phyloP scores from a whole-genome alignment of 2,113 vertebrate genomes.

The Siniperca chuatsi region DNA sequence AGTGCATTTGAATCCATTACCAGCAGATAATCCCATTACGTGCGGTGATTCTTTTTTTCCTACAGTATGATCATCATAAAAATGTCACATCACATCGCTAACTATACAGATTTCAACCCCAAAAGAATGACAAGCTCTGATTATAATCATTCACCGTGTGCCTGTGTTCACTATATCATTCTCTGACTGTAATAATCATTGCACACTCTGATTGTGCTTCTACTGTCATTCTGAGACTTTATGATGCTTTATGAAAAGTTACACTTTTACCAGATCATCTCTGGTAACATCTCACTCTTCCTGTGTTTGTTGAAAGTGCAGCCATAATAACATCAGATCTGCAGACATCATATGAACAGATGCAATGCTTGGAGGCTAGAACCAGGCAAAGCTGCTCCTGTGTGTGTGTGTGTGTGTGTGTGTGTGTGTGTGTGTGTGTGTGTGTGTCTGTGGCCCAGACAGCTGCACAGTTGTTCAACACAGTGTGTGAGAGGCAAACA shows the following conservation, averaged over 20 bases:
- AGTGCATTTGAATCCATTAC: not conserved
- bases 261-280: not conserved
- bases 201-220: not conserved
- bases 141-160: not conserved
- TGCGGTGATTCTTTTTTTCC: too few species aligned
- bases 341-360: conserved; percentile 39
- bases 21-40: not conserved
- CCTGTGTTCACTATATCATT: not conserved
- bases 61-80: not conserved
- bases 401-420: conserved; percentile 25
- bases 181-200: not conserved
- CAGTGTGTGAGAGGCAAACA: conserved; percentile 52
- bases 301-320: conserved; percentile 5
- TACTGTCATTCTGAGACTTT: not conserved
- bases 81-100: not conserved
- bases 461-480: conserved; percentile 59
- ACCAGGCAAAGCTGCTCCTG: conserved; percentile 9
- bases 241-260: not conserved
- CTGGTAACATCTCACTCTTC: not conserved
- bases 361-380: conserved; percentile 30
- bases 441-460: conserved; percentile 24
- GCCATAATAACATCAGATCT: conserved; percentile 10
- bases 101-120: too few species aligned
- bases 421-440: conserved; percentile 29
- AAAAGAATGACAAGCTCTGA: too few species aligned